phyloP scores from a whole-genome alignment of 2,113 vertebrate species.

The Seriola aureovittata region DNA sequence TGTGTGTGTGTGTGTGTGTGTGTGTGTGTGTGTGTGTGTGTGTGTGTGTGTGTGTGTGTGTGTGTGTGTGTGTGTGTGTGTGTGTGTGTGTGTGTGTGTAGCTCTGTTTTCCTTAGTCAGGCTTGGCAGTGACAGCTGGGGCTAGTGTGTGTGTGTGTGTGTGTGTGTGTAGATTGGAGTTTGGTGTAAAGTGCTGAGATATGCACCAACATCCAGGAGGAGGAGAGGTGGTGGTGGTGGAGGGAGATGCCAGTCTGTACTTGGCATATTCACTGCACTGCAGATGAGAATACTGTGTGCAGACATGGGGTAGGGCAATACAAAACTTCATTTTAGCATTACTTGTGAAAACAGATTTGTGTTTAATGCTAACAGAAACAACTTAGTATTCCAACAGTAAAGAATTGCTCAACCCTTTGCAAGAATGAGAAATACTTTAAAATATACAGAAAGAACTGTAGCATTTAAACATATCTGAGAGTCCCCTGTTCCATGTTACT shows the following conservation, averaged over 20 bases:
- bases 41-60: not conserved
- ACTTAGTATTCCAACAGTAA: not conserved
- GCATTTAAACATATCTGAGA: too few species aligned
- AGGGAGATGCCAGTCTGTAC: constrained; percentile 31
- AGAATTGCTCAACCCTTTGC: not conserved
- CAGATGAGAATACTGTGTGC: constrained; percentile 25
- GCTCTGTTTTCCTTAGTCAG: constrained; percentile 43
- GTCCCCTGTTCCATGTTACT: too few species aligned
- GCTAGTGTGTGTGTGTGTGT: constrained; percentile 2
- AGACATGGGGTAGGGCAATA: too few species aligned
- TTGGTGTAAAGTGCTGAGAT: constrained; percentile 49
- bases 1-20: not conserved
- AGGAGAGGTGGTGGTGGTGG: not conserved
- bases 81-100: not conserved
- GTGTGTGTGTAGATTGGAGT: not conserved
- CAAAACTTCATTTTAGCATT: too few species aligned
- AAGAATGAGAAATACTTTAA: not conserved
- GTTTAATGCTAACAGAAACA: not conserved
- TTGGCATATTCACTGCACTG: constrained; percentile 57
- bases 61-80: not conserved
- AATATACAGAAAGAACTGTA: not conserved
- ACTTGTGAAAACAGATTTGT: not conserved
- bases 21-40: not conserved
- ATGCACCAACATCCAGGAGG: constrained; percentile 22
- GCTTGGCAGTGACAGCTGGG: constrained; percentile 34